These are phyloP conservation scores for Cladopsammia gracilis DNA, from an alignment of 64 coral and sea anemone genomes.

Conservation along the genomic window DNA sequence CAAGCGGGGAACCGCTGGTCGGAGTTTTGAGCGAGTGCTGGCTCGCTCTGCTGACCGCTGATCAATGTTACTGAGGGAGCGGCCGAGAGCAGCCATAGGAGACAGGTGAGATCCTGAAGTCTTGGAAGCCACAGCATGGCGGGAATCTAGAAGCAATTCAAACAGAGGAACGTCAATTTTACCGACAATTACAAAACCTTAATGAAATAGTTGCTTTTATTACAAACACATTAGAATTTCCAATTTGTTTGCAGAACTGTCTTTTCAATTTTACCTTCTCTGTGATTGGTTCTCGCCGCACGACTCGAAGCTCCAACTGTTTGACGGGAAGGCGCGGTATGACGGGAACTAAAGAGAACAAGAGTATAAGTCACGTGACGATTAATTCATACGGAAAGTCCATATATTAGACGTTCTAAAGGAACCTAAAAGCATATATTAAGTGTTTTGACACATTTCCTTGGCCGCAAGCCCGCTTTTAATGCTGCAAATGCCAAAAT, in stretches of 20 bases:
- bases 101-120: constrained; percentile 36
- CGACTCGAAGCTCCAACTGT: constrained; percentile 63
- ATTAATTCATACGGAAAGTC: background rate
- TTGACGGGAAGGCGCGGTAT: constrained; percentile 56
- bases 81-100: constrained; percentile 63
- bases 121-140: constrained; percentile 58
- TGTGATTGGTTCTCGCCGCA: constrained; percentile 56
- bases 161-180: background rate
- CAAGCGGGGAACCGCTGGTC: constrained; percentile 30
- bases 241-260: too few relatives aligned
- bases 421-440: too few relatives aligned
- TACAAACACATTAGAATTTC: too few relatives aligned
- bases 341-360: constrained; percentile 12
- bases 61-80: constrained; percentile 84
- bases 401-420: too few relatives aligned
- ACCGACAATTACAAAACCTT: background rate
- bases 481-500: too few relatives aligned
- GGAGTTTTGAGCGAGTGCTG: constrained; percentile 52
- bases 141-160: constrained; percentile 22
- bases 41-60: constrained; percentile 77
- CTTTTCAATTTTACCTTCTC: constrained; percentile 53
- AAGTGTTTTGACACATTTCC: too few relatives aligned
- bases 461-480: too few relatives aligned
- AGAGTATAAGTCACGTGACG: background rate
- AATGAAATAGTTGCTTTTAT: background rate